A percentile compares a stretch with the other conserved stretches of the same genome.
These are phyloP conservation scores for Triplophysa dalaica DNA, from an alignment of 2,113 vertebrate species.

Conservation along the genomic window DNA sequence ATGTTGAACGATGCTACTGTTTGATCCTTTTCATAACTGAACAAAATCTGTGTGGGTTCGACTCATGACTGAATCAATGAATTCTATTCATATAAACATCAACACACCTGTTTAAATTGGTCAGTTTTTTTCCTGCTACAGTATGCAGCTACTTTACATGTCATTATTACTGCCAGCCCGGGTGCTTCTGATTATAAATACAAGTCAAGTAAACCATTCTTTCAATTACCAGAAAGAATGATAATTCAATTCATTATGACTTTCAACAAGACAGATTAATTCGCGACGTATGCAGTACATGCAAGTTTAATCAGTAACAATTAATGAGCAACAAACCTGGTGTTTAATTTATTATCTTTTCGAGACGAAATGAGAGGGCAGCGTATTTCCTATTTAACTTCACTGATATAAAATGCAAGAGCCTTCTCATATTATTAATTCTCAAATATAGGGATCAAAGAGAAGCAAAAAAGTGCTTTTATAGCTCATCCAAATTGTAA, in stretches of 20 bases:
- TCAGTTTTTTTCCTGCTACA: not conserved
- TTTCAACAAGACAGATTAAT: conserved; percentile 23
- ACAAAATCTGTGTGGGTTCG: too few relatives aligned
- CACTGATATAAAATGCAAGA: not conserved
- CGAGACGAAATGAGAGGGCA: not conserved
- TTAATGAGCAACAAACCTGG: conserved; percentile 3
- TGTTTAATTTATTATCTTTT: not conserved
- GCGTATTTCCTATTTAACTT: not conserved
- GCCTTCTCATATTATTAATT: not conserved
- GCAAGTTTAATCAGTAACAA: conserved; percentile 40
- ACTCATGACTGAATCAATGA: not conserved
- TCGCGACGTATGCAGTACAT: not conserved
- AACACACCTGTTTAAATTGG: not conserved
- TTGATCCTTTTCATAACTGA: not conserved
- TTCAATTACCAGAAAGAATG: conserved; percentile 37
- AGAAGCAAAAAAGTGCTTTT: conserved; percentile 29
- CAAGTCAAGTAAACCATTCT: conserved; percentile 2
- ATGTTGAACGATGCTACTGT: not conserved
- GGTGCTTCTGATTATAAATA: conserved; percentile 40
- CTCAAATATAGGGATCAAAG: conserved; percentile 19
- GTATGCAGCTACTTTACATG: not conserved
- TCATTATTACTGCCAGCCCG: not conserved
- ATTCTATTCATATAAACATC: not conserved
- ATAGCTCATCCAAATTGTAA: conserved; percentile 32
- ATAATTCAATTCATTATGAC: conserved; percentile 38